These are phyloP conservation scores for Sinocyclocheilus anophthalmus DNA, from an alignment of 2,113 vertebrate species.

Conservation along the genomic window DNA sequence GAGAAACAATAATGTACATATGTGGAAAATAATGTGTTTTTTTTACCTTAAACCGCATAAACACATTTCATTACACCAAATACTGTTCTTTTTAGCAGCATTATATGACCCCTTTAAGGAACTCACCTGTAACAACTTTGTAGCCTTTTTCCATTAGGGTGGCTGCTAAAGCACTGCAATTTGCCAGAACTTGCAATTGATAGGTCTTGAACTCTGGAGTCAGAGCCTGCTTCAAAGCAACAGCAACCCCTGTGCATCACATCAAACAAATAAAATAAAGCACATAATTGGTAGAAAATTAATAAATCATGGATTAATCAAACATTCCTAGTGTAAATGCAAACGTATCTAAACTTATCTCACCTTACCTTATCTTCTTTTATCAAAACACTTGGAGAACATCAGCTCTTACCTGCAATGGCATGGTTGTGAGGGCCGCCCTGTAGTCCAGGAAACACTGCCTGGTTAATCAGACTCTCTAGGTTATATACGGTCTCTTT, in stretches of 20 bases:
- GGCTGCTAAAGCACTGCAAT: constrained; percentile 81
- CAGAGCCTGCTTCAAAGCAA: constrained; percentile 90
- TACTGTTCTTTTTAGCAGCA: too few relatives aligned
- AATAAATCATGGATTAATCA: not conserved
- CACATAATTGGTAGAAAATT: too few relatives aligned
- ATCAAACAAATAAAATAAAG: not conserved
- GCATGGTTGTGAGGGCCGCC: constrained; percentile 97
- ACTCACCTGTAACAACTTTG: constrained; percentile 87
- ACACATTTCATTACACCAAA: too few relatives aligned
- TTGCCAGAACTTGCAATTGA: constrained; percentile 87
- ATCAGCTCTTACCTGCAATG: constrained; percentile 83
- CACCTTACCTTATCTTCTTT: too few relatives aligned
- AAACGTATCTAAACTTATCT: not conserved
- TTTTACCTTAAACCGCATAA: too few relatives aligned
- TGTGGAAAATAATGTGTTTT: too few relatives aligned
- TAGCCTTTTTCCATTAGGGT: constrained; percentile 83
- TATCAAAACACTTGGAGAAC: not conserved
- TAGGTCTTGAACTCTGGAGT: constrained; percentile 89
- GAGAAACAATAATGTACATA: too few relatives aligned
- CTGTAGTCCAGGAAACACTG: constrained; percentile 94
- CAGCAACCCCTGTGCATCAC: constrained; percentile 82
- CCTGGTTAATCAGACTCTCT: constrained; percentile 92
- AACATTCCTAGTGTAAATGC: not conserved
- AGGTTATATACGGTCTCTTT: constrained; percentile 88
- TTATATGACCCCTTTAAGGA: not conserved